Base-by-base conservation (phyloP, 2,113 vertebrate genomes). In the Garra rufa region DNA sequence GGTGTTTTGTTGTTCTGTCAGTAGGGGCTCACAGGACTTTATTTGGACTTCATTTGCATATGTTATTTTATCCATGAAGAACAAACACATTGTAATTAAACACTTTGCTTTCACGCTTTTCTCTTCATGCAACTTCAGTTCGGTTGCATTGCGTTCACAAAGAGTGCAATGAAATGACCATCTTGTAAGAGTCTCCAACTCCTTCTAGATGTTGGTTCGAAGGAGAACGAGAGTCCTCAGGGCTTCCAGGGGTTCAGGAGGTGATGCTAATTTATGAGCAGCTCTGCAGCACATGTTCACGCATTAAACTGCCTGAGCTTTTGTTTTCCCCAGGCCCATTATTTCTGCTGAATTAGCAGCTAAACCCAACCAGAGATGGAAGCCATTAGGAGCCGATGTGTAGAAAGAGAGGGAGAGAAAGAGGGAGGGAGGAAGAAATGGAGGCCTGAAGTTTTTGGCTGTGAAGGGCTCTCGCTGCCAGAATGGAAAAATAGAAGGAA, bases 321-420 rank as follows among this genome's bases (percentile, higher is more conserved):
- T 96, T 96, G 95, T 97, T 96, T 96, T 95, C 94, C 93, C 94
- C 15, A 92, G 93, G 94, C 96, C 95, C 94, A 91, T 94, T 95
- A 95, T 97, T 98, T 96, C 93, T 98, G 97, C 96, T 97, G 96
- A 98, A 96, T 97, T 96, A 96, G 96, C 96, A 96, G 93, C 93
- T 93, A 92, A 93, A 76, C 92, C 92, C 91, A 93, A 90, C 93
- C 93, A 95, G 94, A 90, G 90, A 92, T 96, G 96, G 96, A 92
- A 91, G 95, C 95, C 95, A 96, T 97, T 96, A 96, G 95, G 67
- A 67, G 63, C 15, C 14, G 6, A 34, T 67, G 63, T 43, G 94
- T 94, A 95, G 93, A 65, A 26, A 67, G 67, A 86, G 88, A 30
- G 55, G 46, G 46, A 46, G 65, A 76, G n/a, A n/a, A n/a, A n/a